Conservation (phyloP, 1,140 invertebrate genomes). For the Polypedilum vanderplanki region DNA sequence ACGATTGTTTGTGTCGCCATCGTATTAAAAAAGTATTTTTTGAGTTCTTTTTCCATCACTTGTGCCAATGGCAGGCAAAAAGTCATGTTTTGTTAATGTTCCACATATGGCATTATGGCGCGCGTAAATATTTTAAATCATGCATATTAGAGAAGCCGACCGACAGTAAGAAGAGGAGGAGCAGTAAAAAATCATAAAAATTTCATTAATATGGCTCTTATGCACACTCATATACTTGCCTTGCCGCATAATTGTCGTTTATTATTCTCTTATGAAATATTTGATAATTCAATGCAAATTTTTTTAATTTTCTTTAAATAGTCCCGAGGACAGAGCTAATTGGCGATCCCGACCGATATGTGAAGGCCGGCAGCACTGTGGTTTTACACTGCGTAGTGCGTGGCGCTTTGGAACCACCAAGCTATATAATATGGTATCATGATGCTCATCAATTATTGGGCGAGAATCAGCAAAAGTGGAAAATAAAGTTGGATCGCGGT, state of each 20-base stretch:
- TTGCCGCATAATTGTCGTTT: background rate
- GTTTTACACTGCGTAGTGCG: slow-evolving; percentile 53
- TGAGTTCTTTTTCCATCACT: no score
- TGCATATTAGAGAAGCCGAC: background rate
- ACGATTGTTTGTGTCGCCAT: background rate
- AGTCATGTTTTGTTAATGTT: slow-evolving; percentile 2
- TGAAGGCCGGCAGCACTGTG: slow-evolving; percentile 54
- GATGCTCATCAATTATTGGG: slow-evolving; percentile 57
- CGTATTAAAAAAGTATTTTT: background rate
- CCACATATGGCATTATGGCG: background rate
- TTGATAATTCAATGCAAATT: slow-evolving; percentile 42
- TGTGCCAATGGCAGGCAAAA: background rate
- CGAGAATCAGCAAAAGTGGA: slow-evolving; percentile 41
- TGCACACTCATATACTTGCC: no score
- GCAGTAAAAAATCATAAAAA: background rate
- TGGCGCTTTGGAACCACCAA: slow-evolving; percentile 51
- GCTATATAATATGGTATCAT: slow-evolving; percentile 56
- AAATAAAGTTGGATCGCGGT: slow-evolving; percentile 41
- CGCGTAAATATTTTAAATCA: slow-evolving; percentile 8
- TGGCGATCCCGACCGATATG: slow-evolving; percentile 52
- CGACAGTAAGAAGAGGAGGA: no score
- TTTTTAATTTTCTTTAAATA: slow-evolving; percentile 55
- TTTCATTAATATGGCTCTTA: background rate
- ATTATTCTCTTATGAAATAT: background rate
- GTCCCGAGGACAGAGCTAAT: slow-evolving; percentile 54